These are phyloP conservation scores for Todiramphus chloris DNA, from an alignment of 2,113 vertebrate genomes.

Conservation along the genomic window DNA sequence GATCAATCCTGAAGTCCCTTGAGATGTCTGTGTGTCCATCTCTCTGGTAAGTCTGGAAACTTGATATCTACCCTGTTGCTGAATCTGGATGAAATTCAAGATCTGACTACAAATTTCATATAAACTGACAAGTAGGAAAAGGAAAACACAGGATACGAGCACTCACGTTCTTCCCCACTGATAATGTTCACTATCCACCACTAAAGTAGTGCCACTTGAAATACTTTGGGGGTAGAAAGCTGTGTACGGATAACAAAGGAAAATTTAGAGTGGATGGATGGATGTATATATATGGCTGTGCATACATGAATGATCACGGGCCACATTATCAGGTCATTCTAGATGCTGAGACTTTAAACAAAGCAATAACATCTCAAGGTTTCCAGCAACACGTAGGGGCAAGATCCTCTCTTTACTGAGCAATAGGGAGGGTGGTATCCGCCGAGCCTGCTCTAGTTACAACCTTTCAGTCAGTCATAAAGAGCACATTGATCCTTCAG, in stretches of 20 bases:
- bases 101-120: not conserved
- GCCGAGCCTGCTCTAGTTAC: not conserved
- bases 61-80: not conserved
- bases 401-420: not conserved
- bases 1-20: not conserved
- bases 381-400: accelerated
- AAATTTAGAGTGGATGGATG: accelerated
- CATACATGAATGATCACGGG: not conserved
- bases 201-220: not conserved
- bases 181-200: not conserved
- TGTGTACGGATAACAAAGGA: not conserved
- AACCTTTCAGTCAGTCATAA: not conserved
- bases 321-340: not conserved
- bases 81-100: not conserved
- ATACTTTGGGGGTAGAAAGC: not conserved
- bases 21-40: accelerated
- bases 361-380: not conserved
- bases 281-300: not conserved
- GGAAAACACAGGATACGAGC: not conserved
- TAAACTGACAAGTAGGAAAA: not conserved
- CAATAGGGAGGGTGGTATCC: accelerated
- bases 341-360: not conserved
- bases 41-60: not conserved
- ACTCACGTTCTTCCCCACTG: not conserved
- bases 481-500: not conserved